Evolutionary conservation across 2,888 invertebrate species (phyloP), one percentile per base, ranked within the genome.

Genomic region (Creontiades dilutus): DNA sequence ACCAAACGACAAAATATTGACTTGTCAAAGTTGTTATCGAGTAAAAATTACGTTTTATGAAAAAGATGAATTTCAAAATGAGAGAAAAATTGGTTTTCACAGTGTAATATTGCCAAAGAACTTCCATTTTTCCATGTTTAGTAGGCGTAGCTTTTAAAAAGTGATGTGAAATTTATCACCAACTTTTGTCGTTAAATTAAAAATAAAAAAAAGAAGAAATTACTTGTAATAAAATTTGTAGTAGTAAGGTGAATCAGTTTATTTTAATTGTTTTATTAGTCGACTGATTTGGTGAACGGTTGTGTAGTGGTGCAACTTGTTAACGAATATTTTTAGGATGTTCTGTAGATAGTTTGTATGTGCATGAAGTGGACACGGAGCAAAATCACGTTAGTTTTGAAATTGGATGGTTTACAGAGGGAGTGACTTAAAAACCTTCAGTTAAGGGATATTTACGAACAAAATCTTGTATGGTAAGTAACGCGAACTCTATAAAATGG

Each of bases 41-140:
- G 37, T 37, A 37, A 37, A n/a, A n/a, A 37, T 37, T 27, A 23
- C 23, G 7, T 68, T 23, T 23, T 23, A 23, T 23, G 68, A 5
- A 68, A 68, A 68, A 23, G 9, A 27, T 27, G 23, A 68, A 11
- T 52, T 52, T 52, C 3, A 68, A 68, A 13, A 68, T 23, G 7
- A 68, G 3, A 13, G 7, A 19, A 68, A 19, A 68, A 68, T 68
- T 68, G 68, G 68, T 68, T 27, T 23, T 9, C 19, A 68, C 19
- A 12, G 19, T 68, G 68, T 68, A 68, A 68, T 78, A 47, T 78
- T 78, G 78, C 78, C 78, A 78, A 78, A 78, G 78, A 78, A 78
- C 78, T 78, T 78, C 78, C 78, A 78, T 78, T 78, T n/a, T 78
- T 78, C 78, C 78, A 78, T n/a, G 37, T 78, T 47, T 78, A 78